These are phyloP conservation scores for Bradysia coprophila DNA, from an alignment of 1,140 invertebrate genomes.

Conservation along the genomic window DNA sequence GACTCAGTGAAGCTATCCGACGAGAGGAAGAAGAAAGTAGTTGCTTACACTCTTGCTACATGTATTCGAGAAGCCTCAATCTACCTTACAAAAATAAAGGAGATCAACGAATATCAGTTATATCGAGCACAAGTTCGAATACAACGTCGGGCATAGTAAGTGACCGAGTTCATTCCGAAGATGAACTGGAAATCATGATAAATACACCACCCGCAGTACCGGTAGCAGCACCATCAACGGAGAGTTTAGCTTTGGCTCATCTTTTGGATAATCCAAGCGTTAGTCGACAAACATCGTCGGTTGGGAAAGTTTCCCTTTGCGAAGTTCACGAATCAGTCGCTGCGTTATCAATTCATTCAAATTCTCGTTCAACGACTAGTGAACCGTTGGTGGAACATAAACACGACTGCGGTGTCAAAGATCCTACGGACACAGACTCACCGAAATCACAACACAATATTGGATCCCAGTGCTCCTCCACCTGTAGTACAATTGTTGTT, in stretches of 20 bases:
- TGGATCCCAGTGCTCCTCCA: conserved; percentile 63
- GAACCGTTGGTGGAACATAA: conserved; percentile 20
- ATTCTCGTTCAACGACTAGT: conserved; percentile 6
- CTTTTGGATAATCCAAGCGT: conserved; percentile 37
- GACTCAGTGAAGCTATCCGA: conserved; percentile 55
- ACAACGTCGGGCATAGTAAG: conserved; percentile 90
- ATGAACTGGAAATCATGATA: conserved; percentile 73
- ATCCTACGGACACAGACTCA: conserved; percentile 14
- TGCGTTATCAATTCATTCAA: conserved; percentile 12
- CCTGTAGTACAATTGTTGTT: conserved; percentile 63
- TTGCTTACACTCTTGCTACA: conserved; percentile 34
- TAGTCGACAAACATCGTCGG: conserved; percentile 30
- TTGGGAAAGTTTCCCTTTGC: conserved; percentile 24
- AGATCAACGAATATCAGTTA: conserved; percentile 76
- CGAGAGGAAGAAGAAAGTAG: conserved; percentile 49
- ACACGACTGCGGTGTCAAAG: conserved; percentile 16
- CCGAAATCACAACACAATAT: conserved; percentile 22
- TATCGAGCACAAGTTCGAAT: conserved; percentile 81
- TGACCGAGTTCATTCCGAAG: conserved; percentile 82
- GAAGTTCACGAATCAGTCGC: conserved; percentile 21
- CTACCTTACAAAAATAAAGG: conserved; percentile 39
- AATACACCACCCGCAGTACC: conserved; percentile 38
- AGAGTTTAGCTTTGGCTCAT: conserved; percentile 52
- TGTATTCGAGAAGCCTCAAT: conserved; percentile 40
- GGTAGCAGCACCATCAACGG: conserved; percentile 40